A percentile compares a stretch with the other conserved stretches of the same genome.
These are phyloP conservation scores for Ctenosaura bakeri DNA, from an alignment of 2,797 vertebrate genomes.

Conservation along the genomic window DNA sequence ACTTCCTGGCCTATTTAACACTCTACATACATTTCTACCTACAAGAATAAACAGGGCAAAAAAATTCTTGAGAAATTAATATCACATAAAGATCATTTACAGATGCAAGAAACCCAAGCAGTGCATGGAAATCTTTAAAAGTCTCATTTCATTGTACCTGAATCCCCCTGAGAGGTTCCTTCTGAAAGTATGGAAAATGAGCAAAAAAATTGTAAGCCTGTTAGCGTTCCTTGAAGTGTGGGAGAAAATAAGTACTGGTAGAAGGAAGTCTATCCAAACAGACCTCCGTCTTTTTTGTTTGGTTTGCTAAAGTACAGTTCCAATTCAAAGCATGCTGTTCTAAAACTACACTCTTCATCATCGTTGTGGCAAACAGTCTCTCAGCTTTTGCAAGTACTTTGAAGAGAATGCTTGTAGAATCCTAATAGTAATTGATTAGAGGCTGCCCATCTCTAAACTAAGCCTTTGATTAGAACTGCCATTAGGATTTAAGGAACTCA, in stretches of 20 bases:
- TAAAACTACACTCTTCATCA: background rate
- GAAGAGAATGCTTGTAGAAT: background rate
- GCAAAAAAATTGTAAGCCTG: background rate
- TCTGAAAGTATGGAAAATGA: background rate
- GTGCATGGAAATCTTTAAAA: background rate
- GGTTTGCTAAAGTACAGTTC: background rate
- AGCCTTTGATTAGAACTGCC: background rate
- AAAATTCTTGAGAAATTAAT: background rate
- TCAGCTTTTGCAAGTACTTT: background rate
- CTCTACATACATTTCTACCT: background rate
- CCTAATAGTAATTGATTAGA: background rate
- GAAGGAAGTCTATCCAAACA: background rate
- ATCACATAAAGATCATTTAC: background rate
- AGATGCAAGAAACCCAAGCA: background rate
- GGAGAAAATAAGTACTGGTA: background rate
- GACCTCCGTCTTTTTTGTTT: background rate
- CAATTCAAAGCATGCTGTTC: background rate
- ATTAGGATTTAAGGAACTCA: background rate
- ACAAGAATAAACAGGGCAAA: background rate
- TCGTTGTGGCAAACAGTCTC: background rate
- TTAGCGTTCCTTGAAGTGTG: background rate
- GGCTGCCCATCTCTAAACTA: background rate
- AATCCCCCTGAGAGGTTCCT: background rate
- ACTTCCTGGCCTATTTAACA: background rate
- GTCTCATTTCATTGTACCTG: background rate